Percentiles rank a stretch among this genome's conserved stretches.
Conservation (phyloP, 2,113 vertebrate species). For the Hylia prasina region DNA sequence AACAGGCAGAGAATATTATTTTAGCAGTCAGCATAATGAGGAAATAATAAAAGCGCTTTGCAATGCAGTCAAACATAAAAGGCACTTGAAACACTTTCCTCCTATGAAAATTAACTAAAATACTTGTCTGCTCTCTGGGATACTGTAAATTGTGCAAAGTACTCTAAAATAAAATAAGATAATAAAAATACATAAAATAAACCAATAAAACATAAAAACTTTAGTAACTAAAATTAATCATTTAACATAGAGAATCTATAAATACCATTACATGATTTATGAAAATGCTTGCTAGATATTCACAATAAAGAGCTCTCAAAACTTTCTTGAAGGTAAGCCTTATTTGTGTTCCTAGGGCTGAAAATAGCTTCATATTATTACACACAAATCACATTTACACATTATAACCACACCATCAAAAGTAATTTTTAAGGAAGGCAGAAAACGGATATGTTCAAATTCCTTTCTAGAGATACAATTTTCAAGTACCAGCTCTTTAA, state of each 20-base stretch:
- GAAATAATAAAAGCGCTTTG: conserved; percentile 12
- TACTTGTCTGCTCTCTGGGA: neutral
- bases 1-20: conserved; percentile 20
- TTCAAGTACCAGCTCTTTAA: conserved; percentile 67
- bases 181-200: neutral
- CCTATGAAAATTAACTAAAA: neutral
- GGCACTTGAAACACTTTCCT: neutral
- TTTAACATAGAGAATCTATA: neutral
- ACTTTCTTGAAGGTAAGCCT: neutral
- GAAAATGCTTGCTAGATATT: neutral
- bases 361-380: conserved; percentile 1
- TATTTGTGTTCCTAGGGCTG: neutral
- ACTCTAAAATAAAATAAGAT: neutral
- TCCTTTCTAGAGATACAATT: conserved; percentile 21
- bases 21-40: neutral
- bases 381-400: conserved; percentile 14
- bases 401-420: neutral
- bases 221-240: neutral
- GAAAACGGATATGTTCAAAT: neutral
- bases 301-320: neutral
- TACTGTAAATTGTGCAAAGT: neutral
- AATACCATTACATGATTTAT: neutral
- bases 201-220: neutral
- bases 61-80: neutral
- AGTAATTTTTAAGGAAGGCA: conserved; percentile 9